Conservation (phyloP, 2,888 invertebrate genomes). For the Allophyes oxyacanthae region DNA sequence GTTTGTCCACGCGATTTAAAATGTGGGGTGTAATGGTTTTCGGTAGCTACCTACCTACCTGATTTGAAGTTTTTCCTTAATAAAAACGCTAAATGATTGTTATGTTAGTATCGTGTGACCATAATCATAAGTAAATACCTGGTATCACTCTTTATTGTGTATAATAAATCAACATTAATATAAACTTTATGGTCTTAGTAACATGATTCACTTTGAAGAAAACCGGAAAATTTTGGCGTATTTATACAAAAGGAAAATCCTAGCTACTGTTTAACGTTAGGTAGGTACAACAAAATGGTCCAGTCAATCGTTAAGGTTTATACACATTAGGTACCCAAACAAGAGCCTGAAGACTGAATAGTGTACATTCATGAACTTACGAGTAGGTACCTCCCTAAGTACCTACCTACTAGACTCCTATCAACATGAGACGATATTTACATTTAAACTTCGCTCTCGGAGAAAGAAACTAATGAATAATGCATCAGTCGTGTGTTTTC, state of each 20-base stretch:
- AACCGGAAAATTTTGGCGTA: too few species aligned
- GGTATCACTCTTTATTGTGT: too few species aligned
- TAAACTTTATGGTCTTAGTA: too few species aligned
- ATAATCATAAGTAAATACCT: neutral
- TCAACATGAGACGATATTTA: conserved; percentile 46
- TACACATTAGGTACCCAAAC: too few species aligned
- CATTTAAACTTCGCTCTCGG: conserved; percentile 44
- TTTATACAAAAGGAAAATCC: too few species aligned
- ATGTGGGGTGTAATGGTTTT: conserved; percentile 17
- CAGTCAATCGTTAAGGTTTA: too few species aligned
- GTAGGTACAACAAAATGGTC: too few species aligned
- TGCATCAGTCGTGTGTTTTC: conserved; percentile 30
- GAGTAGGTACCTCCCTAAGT: conserved; percentile 3
- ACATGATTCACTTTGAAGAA: too few species aligned
- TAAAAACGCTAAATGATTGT: conserved; percentile 32
- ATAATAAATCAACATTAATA: too few species aligned
- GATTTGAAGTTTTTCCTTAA: conserved; percentile 22
- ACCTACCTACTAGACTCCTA: conserved; percentile 20
- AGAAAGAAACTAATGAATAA: conserved; percentile 48
- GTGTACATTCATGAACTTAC: conserved; percentile 33
- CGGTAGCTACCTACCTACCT: conserved; percentile 7
- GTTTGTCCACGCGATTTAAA: conserved; percentile 30
- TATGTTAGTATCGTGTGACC: conserved; percentile 36
- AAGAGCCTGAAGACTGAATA: too few species aligned
- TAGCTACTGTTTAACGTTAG: too few species aligned